Evolutionary conservation across 2,888 invertebrate species (phyloP).

Genomic region (Apodemia duryi): DNA sequence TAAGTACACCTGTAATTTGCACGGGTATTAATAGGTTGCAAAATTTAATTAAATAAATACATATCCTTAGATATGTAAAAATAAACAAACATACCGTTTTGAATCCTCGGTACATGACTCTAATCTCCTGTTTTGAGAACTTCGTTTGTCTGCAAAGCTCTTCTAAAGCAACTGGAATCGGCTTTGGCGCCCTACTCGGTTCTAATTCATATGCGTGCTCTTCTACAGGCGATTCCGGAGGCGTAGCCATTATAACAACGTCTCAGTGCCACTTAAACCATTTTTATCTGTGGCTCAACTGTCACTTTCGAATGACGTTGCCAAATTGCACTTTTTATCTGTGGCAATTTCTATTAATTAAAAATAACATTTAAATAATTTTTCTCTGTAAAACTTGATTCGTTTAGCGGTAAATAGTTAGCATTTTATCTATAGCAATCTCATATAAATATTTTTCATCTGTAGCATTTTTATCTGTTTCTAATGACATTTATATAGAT

Average conservation of each 20-base stretch:
- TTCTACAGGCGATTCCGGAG: slow-evolving; percentile 91
- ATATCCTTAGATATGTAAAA: no score
- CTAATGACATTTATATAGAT: slow-evolving; percentile 11
- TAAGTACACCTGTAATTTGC: no score
- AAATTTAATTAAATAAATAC: no score
- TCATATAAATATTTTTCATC: slow-evolving; percentile 3
- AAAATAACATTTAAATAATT: neutral
- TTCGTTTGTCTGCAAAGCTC: slow-evolving; percentile 95
- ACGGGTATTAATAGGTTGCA: no score
- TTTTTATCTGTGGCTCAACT: slow-evolving; percentile 15
- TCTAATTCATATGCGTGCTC: slow-evolving; percentile 93
- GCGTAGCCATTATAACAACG: slow-evolving; percentile 84
- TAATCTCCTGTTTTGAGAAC: slow-evolving; percentile 96
- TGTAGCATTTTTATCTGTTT: slow-evolving; percentile 12
- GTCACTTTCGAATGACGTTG: slow-evolving; percentile 6
- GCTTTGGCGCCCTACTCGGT: slow-evolving; percentile 87
- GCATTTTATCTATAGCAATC: neutral
- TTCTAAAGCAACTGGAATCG: slow-evolving; percentile 91
- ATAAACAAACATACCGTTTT: slow-evolving; percentile 87
- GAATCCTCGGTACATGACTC: slow-evolving; percentile 98
- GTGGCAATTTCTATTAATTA: neutral
- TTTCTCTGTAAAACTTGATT: neutral
- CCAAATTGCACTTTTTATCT: neutral
- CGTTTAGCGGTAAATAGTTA: neutral
- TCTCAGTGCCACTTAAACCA: slow-evolving; percentile 13